Percentiles rank a stretch among this genome's conserved stretches.
These are phyloP conservation scores for Drosophila robusta DNA, from an alignment of 2,888 invertebrate genomes.

Conservation along the genomic window DNA sequence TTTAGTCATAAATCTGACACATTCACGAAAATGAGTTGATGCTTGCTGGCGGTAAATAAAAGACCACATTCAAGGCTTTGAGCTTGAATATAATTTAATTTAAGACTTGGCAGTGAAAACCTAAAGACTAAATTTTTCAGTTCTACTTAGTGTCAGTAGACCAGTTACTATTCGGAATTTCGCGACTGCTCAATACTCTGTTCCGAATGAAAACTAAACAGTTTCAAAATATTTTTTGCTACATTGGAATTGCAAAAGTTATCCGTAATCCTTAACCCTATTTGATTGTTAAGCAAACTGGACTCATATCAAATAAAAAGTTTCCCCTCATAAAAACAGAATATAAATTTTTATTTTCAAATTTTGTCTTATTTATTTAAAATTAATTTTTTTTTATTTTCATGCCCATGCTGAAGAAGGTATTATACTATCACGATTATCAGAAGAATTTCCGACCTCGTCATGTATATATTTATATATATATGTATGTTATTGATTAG, in stretches of 20 bases:
- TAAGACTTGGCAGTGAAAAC: conserved; percentile 26
- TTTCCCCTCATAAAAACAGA: background rate
- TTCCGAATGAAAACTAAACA: too few species aligned
- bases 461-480: too few species aligned
- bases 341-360: background rate
- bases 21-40: conserved; percentile 36
- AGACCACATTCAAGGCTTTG: conserved; percentile 28
- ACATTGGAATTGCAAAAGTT: too few species aligned
- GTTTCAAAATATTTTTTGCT: too few species aligned
- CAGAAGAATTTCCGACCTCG: background rate
- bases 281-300: background rate
- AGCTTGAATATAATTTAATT: conserved; percentile 26
- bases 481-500: background rate
- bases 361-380: background rate
- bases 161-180: background rate
- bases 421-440: background rate
- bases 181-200: too few species aligned
- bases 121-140: conserved; percentile 1
- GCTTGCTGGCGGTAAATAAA: conserved; percentile 21
- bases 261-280: too few species aligned
- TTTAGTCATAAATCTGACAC: conserved; percentile 75
- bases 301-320: background rate
- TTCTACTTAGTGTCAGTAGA: background rate
- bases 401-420: background rate
- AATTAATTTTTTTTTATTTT: background rate